These are phyloP conservation scores for Phasianus colchicus DNA, from an alignment of 2,113 vertebrate genomes.

Conservation along the genomic window DNA sequence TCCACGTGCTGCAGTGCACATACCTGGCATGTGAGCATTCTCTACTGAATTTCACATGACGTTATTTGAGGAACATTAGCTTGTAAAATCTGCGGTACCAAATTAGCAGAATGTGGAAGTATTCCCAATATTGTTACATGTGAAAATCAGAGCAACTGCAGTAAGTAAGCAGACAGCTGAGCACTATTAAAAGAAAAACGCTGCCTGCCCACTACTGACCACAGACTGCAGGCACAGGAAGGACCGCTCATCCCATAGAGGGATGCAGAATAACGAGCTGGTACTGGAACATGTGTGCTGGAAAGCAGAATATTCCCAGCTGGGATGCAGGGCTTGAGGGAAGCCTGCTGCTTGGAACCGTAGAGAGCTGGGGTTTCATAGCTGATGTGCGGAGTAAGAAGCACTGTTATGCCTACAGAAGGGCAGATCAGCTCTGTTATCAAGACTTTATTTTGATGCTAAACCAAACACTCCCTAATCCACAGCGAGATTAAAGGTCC, in stretches of 20 bases:
- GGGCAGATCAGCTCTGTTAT: background rate
- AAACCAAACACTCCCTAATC: background rate
- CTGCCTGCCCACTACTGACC: background rate
- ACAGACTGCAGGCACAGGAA: fast-evolving
- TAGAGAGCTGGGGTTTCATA: background rate
- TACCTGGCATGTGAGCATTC: background rate
- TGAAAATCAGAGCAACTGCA: background rate
- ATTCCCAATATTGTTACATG: background rate
- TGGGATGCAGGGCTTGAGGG: background rate
- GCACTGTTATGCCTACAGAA: background rate
- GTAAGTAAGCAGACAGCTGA: background rate
- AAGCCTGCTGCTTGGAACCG: background rate
- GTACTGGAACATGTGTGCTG: background rate
- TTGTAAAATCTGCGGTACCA: background rate
- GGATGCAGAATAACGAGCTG: background rate
- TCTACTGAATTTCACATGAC: background rate
- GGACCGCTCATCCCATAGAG: background rate
- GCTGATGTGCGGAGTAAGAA: background rate
- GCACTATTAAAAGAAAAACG: background rate
- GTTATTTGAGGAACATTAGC: background rate
- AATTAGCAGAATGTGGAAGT: background rate
- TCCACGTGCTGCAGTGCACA: background rate
- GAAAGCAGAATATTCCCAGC: background rate
- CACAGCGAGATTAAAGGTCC: background rate
- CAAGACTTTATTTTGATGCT: background rate